phyloP scores from a whole-genome alignment of 2,113 vertebrate species.

The Sinocyclocheilus maitianheensis region DNA sequence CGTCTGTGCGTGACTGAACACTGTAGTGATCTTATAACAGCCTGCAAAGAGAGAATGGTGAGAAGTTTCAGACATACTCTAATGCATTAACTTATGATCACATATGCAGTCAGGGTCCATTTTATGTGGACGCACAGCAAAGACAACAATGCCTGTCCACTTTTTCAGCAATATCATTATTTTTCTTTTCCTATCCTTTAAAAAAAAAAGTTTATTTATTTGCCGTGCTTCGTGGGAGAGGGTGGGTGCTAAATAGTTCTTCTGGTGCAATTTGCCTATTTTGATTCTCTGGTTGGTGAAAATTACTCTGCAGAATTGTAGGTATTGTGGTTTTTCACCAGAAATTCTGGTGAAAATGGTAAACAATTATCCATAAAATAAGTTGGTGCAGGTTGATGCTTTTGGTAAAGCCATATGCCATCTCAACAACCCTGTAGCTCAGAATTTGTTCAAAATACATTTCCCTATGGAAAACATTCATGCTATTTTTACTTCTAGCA shows the following conservation, averaged over 20 bases:
- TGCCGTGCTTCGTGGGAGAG: neutral
- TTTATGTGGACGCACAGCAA: neutral
- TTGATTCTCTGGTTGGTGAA: neutral
- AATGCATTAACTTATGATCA: neutral
- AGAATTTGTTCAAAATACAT: neutral
- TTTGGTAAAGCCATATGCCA: neutral
- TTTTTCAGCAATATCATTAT: neutral
- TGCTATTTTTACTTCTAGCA: neutral
- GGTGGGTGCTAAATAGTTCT: neutral
- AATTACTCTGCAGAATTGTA: neutral
- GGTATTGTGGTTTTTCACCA: neutral
- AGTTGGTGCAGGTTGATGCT: neutral
- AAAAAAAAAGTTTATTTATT: too few species aligned
- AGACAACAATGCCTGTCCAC: neutral
- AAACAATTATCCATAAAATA: neutral
- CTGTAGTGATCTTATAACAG: slow-evolving; percentile 84
- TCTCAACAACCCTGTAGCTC: neutral
- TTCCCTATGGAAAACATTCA: neutral
- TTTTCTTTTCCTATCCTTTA: too few species aligned
- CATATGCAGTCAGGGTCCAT: neutral
- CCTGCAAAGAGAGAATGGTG: slow-evolving; percentile 61
- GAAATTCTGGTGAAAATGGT: neutral
- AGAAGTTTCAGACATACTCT: neutral
- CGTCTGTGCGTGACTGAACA: slow-evolving; percentile 84
- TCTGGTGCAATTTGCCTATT: neutral